Evolutionary conservation across 2,888 invertebrate species (phyloP).

Genomic region (Luffia ferchaultella): DNA sequence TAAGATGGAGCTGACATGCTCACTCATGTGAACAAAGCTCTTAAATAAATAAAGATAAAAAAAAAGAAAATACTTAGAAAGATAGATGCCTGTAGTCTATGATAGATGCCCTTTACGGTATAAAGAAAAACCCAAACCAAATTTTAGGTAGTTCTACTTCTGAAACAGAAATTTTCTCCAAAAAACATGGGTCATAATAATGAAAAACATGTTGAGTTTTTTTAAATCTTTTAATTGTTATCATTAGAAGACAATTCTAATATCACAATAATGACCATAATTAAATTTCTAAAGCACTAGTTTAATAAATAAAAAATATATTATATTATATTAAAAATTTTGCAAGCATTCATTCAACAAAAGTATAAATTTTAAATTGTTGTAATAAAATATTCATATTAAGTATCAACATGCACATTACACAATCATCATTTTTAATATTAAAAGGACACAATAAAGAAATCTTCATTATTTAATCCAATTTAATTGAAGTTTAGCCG

Average conservation of each 20-base stretch:
- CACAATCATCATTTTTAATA: not conserved
- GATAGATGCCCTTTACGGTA: not conserved
- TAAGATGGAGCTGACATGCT: too few species aligned
- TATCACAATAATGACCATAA: not conserved
- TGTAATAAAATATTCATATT: not conserved
- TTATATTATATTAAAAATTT: too few species aligned
- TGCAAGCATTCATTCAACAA: not conserved
- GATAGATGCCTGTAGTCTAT: constrained; percentile 10
- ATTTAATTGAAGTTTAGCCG: not conserved
- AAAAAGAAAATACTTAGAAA: too few species aligned
- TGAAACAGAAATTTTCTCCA: not conserved
- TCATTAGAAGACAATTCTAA: not conserved
- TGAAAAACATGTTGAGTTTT: not conserved
- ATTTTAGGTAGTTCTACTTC: not conserved
- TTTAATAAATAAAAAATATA: too few species aligned
- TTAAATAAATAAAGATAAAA: too few species aligned
- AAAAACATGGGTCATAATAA: not conserved
- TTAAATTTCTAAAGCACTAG: not conserved
- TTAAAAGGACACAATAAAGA: not conserved
- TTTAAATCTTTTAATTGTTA: not conserved
- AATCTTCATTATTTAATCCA: not conserved
- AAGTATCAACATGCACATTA: not conserved
- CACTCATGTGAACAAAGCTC: too few species aligned
- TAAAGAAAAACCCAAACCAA: not conserved
- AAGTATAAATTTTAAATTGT: not conserved